phyloP scores from a whole-genome alignment of 2,113 vertebrate species.

The Sceloporus undulatus region DNA sequence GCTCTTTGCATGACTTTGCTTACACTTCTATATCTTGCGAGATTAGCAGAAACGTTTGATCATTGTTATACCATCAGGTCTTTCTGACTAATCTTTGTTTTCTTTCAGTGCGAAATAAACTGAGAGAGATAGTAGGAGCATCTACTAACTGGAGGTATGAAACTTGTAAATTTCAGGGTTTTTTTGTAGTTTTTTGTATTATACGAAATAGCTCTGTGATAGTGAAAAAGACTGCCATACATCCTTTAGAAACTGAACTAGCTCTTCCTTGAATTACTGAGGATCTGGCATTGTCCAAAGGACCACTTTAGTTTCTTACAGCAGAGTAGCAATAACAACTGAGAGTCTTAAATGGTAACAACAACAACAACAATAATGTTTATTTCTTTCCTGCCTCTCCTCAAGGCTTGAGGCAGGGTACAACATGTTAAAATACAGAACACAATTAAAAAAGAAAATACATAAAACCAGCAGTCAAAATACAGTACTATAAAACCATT shows the following conservation, averaged over 20 bases:
- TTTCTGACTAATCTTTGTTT: constrained; percentile 62
- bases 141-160: constrained; percentile 95
- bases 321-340: no score
- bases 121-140: constrained; percentile 92
- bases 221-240: background rate
- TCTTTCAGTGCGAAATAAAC: constrained; percentile 88
- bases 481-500: no score
- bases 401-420: no score
- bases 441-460: no score
- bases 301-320: no score
- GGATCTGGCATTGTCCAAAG: no score
- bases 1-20: constrained; percentile 63
- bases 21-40: constrained; percentile 57
- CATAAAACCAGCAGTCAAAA: no score
- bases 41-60: constrained; percentile 46
- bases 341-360: no score
- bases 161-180: constrained; percentile 31
- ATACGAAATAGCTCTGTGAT: background rate
- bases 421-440: no score
- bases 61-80: constrained; percentile 25
- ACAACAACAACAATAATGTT: no score
- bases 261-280: background rate
- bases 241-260: background rate
- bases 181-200: background rate
- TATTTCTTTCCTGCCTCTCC: no score